Percentiles rank a stretch among this genome's conserved stretches.
phyloP scores from a whole-genome alignment of 2,888 invertebrate genomes.

The Icerya purchasi region DNA sequence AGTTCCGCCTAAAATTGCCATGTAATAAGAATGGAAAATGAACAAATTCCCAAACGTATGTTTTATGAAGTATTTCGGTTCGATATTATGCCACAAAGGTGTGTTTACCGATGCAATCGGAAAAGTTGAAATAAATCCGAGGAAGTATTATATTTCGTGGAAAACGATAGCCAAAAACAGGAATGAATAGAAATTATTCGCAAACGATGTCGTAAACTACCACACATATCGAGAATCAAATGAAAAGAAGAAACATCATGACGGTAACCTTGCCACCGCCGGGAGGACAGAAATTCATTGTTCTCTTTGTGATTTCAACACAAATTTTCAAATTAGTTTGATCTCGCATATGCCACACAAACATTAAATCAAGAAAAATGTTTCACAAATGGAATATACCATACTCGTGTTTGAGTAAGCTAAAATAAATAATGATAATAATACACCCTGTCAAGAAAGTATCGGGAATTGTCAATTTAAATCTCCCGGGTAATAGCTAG shows the following conservation, averaged over 20 bases:
- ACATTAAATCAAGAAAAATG: neutral
- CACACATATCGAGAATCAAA: too few species aligned
- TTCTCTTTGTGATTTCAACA: too few species aligned
- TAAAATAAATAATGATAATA: too few species aligned
- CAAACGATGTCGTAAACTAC: neutral
- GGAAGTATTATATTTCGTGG: neutral
- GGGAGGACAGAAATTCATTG: neutral
- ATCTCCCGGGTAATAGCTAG: too few species aligned
- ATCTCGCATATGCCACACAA: neutral
- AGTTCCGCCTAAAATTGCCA: too few species aligned
- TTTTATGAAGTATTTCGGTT: neutral
- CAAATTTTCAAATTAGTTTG: neutral
- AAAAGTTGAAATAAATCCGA: neutral
- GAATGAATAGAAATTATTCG: neutral
- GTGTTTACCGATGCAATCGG: neutral
- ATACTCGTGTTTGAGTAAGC: neutral
- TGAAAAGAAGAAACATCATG: too few species aligned
- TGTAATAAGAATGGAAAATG: neutral
- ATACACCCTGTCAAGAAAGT: too few species aligned
- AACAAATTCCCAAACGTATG: neutral
- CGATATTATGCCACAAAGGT: neutral
- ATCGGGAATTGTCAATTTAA: too few species aligned
- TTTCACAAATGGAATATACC: neutral
- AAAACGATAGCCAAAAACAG: neutral
- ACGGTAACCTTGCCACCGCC: neutral